phyloP scores from a whole-genome alignment of 1,140 invertebrate species.

The Drosophila ambigua region DNA sequence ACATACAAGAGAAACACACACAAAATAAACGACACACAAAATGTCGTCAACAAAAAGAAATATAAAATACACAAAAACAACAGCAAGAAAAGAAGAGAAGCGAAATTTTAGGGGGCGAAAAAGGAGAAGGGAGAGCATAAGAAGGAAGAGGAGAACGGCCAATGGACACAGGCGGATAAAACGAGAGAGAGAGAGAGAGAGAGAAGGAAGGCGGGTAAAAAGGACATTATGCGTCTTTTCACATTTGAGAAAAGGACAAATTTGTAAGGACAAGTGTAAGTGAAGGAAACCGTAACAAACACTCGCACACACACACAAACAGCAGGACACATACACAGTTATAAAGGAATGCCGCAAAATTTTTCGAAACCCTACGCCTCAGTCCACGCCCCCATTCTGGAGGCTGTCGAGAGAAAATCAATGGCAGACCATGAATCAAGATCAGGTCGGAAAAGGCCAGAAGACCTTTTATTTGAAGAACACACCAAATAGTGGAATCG shows the following conservation, averaged over 20 bases:
- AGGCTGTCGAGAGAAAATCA: slow-evolving; percentile 71
- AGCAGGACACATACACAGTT: slow-evolving; percentile 11
- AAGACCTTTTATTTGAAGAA: slow-evolving; percentile 9
- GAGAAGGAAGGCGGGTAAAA: slow-evolving; percentile 59
- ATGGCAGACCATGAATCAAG: slow-evolving; percentile 60
- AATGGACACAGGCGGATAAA: neutral
- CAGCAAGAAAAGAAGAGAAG: slow-evolving; percentile 20
- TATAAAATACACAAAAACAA: slow-evolving; percentile 39
- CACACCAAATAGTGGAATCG: slow-evolving; percentile 5
- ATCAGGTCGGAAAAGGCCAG: slow-evolving; percentile 46
- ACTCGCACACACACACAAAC: slow-evolving; percentile 38
- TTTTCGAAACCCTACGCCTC: slow-evolving; percentile 33
- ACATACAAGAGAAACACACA: slow-evolving; percentile 43
- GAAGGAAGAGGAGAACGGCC: slow-evolving; percentile 1
- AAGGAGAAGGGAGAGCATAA: slow-evolving; percentile 21
- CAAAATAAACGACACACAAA: slow-evolving; percentile 67
- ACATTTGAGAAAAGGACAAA: slow-evolving; percentile 83
- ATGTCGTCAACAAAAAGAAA: slow-evolving; percentile 75
- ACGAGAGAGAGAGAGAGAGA: slow-evolving; percentile 9
- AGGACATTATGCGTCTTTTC: slow-evolving; percentile 83
- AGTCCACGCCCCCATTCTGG: slow-evolving; percentile 30
- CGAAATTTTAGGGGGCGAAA: slow-evolving; percentile 23
- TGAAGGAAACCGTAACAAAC: slow-evolving; percentile 70
- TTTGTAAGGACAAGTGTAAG: slow-evolving; percentile 82
- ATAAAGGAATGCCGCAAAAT: slow-evolving; percentile 35